Evolutionary conservation across 2,797 vertebrate species (phyloP), one percentile per base, ranked within the genome.

Genomic region (Ciconia nigra): DNA sequence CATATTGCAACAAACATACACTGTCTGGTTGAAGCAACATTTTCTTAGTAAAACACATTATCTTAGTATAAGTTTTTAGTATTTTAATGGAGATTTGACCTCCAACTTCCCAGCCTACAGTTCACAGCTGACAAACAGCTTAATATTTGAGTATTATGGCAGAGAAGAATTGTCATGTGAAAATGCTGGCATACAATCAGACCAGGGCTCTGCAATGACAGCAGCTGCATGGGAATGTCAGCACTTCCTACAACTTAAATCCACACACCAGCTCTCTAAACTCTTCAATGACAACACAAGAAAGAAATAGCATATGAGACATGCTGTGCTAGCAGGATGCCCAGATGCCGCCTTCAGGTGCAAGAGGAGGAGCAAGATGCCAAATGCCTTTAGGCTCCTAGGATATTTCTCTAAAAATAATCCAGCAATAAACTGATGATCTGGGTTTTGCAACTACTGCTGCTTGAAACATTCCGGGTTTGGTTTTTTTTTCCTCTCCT

Each of bases 161-260:
- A 93, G 47, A 91, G 74, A 85, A 93, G 71, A 96, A 96, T 21
- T n/a, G 33, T 88, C 93, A 96, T 76, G 67, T 96, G 92, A 83
- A 94, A 93, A 82, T 47, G 41, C 51, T 96, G 95, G 92, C 95
- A 83, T 3, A 76, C 14, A 73, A 22, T 49, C 83, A 94, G 67
- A 47, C 18, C 66, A 76, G 47, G 46, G 65, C 54, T 66, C 54
- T 71, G 90, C 90, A 95, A 13, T 42, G 69, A 86, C 93, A 96
- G 90, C 93, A 97, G 95, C 95, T 96, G 90, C 91, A 95, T 1
- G n/a, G 89, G 81, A 95, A 94, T 79, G 84, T 96, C 92, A 94
- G 93, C 90, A 88, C 89, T 96, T 96, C 90, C 95, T 97, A 93
- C 95, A 94, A 58, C 90, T 92, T 95, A 92, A 97, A 94, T 94